Percentiles rank a stretch among this genome's conserved stretches.
Conservation (phyloP, 2,888 invertebrate genomes). For the Noctua janthe region DNA sequence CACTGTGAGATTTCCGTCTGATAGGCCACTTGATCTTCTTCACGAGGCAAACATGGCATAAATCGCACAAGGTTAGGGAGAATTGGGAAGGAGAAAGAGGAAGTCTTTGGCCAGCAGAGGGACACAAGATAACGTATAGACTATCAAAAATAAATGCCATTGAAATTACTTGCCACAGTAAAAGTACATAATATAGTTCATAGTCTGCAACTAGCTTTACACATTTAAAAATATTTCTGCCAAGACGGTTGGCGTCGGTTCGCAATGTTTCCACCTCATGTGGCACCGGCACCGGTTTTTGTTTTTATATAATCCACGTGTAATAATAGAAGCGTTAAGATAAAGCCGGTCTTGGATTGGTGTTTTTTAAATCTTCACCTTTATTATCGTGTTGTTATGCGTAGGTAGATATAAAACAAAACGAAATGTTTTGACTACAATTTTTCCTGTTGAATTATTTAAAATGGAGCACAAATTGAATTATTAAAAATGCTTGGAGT, state of each 20-base stretch:
- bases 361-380: conserved; percentile 8
- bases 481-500: neutral
- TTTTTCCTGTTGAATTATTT: neutral
- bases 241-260: conserved; percentile 18
- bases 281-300: conserved; percentile 45
- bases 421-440: conserved; percentile 5
- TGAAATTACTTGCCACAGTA: conserved; percentile 7
- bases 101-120: neutral
- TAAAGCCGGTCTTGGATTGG: conserved; percentile 26
- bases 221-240: conserved; percentile 19
- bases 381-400: conserved; percentile 36
- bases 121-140: neutral
- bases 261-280: conserved; percentile 41
- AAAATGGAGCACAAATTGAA: neutral
- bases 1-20: too few relatives aligned
- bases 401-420: neutral
- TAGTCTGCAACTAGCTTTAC: neutral
- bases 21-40: neutral
- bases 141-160: neutral
- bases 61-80: neutral
- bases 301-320: conserved; percentile 35
- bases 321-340: conserved; percentile 22
- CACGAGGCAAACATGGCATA: neutral
- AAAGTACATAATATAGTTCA: neutral
- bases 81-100: neutral